Evolutionary conservation across 1,140 invertebrate genomes (phyloP), one percentile per base, ranked within the genome.

Genomic region (Aethina tumida): DNA sequence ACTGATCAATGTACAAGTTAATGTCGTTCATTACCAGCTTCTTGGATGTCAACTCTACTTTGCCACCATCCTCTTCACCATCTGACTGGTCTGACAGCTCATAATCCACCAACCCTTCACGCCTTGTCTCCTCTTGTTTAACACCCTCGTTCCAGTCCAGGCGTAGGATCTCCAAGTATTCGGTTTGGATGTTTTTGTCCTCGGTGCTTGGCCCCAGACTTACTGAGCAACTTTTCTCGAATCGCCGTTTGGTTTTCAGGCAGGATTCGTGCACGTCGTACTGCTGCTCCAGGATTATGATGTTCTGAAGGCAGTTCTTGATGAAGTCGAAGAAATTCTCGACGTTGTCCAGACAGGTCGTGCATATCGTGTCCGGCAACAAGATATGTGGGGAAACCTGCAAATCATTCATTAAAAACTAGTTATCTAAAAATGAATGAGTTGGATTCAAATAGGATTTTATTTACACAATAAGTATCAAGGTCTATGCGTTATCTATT

Each of bases 281-380:
- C 29, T 61, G 54, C 2, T 45, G 36, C 47, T 61, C 59, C 9
- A 61, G 39, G 9, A 61, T 52, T n/a, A 56, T 58, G 5, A 61
- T 55, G 36, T 52, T 61, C 40, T 61, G 50, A 6, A 61, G 31
- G 19, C 54, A 54, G 18, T 50, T 55, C 39, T 61, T 59, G 20
- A 53, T 52, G 37, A 61, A 61, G 17, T 26, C 33, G 39, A 57
- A 59, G 40, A 59, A 61, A 25, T 49, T 52, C 26, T 53, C 46
- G 8, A 61, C 49, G 21, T 43, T 54, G 15, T 54, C 48, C 5
- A 41, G 39, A 29, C 59, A 61, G 35, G 53, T 45, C 26, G 36
- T 30, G 40, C 59, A 61, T 20, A 61, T 50, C 10, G 56, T 57
- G 21, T 61, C 55, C 9, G 59, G 59, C n/a, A 61, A 43, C 2